Evolutionary conservation across 2,113 vertebrate genomes (phyloP).

Genomic region (Cyprinodon tularosa): DNA sequence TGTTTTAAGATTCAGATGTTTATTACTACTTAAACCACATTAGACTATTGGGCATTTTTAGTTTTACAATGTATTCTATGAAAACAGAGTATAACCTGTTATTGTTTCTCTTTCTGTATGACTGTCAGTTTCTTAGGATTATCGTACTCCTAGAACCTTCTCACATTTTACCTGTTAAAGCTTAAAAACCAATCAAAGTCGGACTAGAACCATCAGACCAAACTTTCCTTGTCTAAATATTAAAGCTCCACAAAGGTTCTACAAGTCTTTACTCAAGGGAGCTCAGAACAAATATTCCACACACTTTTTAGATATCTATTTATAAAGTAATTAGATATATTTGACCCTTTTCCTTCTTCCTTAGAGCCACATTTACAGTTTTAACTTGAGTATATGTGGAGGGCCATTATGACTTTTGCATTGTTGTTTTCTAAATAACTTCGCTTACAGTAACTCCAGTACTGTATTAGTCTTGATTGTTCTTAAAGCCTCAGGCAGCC

Average conservation of each 20-base stretch:
- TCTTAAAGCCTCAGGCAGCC: slow-evolving; percentile 60
- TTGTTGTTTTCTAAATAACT: background rate
- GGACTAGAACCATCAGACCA: background rate
- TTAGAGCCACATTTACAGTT: background rate
- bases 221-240: background rate
- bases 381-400: background rate
- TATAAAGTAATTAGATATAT: no score
- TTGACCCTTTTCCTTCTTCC: no score
- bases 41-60: background rate
- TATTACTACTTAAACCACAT: background rate
- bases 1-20: background rate
- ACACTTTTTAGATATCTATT: background rate
- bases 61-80: background rate
- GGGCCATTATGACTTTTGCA: background rate
- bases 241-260: background rate
- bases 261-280: background rate
- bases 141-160: no score
- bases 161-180: no score
- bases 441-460: slow-evolving; percentile 8
- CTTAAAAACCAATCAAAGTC: no score
- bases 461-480: slow-evolving; percentile 33
- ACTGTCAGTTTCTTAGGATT: no score
- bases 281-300: background rate
- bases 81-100: background rate
- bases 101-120: background rate